phyloP scores from a whole-genome alignment of 2,888 invertebrate species.

The Copidosoma aretas region DNA sequence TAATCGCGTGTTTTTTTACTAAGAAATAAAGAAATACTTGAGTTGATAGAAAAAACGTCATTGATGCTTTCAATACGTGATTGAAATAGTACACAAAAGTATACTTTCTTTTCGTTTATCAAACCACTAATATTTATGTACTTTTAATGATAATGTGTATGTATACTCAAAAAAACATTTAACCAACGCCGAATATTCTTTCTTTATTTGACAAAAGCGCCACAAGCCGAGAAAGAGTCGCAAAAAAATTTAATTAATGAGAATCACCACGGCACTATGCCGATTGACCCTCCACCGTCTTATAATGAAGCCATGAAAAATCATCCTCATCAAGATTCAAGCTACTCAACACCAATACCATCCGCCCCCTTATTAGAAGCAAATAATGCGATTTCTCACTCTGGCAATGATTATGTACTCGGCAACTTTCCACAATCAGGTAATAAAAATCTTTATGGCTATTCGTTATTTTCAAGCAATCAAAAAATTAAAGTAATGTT shows the following conservation, averaged over 20 bases:
- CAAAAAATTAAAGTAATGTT: not conserved
- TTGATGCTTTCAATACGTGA: too few relatives aligned
- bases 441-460: too few relatives aligned
- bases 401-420: not conserved
- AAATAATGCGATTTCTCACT: not conserved
- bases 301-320: conserved; percentile 22
- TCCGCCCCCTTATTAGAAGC: conserved; percentile 3
- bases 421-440: not conserved
- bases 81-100: too few relatives aligned
- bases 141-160: too few relatives aligned
- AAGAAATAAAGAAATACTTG: too few relatives aligned
- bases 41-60: too few relatives aligned
- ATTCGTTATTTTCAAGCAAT: not conserved
- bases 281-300: conserved; percentile 22
- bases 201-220: not conserved
- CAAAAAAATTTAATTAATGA: not conserved
- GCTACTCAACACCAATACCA: not conserved
- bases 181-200: too few relatives aligned
- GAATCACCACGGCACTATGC: not conserved
- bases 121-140: too few relatives aligned
- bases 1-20: too few relatives aligned
- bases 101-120: too few relatives aligned
- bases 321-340: not conserved
- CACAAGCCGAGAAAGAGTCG: not conserved
- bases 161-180: too few relatives aligned